phyloP scores from a whole-genome alignment of 37 sponge, comb jelly and placozoan genomes.

The Crambe crambe region DNA sequence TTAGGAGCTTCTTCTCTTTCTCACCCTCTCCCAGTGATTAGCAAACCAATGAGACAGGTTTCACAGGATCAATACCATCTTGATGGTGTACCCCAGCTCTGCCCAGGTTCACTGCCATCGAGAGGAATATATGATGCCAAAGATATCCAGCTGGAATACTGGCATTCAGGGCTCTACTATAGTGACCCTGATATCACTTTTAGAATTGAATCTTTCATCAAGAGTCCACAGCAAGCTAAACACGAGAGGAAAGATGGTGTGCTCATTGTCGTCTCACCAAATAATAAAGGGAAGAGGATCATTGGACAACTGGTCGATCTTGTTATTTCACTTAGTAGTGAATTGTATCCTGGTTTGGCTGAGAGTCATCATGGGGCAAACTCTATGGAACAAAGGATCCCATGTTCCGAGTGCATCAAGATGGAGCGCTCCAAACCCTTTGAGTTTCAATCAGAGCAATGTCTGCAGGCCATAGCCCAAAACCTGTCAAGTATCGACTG shows the following conservation, averaged over 20 bases:
- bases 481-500: slow-evolving; percentile 20
- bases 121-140: neutral
- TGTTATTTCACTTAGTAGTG: slow-evolving; percentile 41
- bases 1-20: neutral
- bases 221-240: neutral
- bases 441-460: slow-evolving; percentile 25
- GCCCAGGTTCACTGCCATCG: slow-evolving; percentile 1
- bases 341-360: slow-evolving; percentile 76
- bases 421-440: slow-evolving; percentile 15
- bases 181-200: slow-evolving; percentile 39
- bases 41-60: neutral
- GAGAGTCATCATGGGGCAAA: neutral
- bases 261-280: slow-evolving; percentile 41
- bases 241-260: slow-evolving; percentile 44
- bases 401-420: slow-evolving; percentile 57
- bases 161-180: slow-evolving; percentile 68
- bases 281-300: slow-evolving; percentile 11
- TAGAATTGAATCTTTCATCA: slow-evolving; percentile 46
- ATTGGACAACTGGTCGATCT: slow-evolving; percentile 64
- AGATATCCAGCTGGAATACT: slow-evolving; percentile 47
- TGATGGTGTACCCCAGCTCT: slow-evolving; percentile 1
- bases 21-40: neutral
- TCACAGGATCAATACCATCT: neutral
- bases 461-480: neutral
- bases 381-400: slow-evolving; percentile 39